These are phyloP conservation scores for Sebastes iracundus DNA, from an alignment of 2,797 vertebrate species.

Conservation along the genomic window DNA sequence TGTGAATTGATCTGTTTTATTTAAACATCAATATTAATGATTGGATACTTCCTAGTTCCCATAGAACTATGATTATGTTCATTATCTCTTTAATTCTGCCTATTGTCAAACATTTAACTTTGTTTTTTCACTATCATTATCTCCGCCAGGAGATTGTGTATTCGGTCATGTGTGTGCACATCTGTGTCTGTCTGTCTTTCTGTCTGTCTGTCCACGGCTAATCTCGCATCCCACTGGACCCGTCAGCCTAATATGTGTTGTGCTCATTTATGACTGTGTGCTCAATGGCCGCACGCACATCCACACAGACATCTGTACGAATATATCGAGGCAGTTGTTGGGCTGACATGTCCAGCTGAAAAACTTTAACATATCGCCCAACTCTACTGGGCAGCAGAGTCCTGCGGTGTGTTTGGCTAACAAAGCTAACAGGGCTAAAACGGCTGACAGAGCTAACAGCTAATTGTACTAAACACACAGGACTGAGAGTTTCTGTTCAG, in stretches of 20 bases:
- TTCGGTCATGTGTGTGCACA: background rate
- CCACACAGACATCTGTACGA: background rate
- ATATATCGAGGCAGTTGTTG: background rate
- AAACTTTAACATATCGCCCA: background rate
- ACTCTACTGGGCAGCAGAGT: background rate
- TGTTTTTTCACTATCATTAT: background rate
- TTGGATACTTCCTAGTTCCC: background rate
- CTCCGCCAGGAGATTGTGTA: background rate
- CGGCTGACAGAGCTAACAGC: background rate
- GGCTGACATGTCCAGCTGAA: background rate
- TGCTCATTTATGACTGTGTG: background rate
- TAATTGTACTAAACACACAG: background rate
- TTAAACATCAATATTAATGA: background rate
- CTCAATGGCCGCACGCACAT: background rate
- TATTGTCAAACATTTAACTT: background rate
- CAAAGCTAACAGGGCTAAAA: background rate
- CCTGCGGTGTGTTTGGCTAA: no score
- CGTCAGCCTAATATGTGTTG: background rate
- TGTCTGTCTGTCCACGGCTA: background rate
- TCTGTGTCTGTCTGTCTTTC: background rate
- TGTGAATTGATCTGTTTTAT: background rate
- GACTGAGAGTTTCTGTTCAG: background rate
- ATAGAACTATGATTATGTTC: background rate
- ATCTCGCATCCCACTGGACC: background rate
- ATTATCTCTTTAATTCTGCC: background rate